Conservation (phyloP, 2,888 invertebrate species). For the Sialis fuliginosa region DNA sequence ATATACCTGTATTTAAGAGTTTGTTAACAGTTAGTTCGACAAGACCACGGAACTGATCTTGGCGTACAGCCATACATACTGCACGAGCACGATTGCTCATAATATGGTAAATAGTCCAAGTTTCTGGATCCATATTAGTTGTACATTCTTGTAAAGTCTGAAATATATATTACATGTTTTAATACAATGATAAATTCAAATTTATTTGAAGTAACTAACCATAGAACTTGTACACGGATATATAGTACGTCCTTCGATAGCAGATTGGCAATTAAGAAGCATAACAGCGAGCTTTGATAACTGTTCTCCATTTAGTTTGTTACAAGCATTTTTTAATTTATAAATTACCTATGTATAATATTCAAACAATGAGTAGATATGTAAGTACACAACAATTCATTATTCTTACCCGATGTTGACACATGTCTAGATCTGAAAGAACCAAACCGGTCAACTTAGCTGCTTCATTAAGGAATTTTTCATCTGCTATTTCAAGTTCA, state of each 20-base stretch:
- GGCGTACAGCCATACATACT: constrained; percentile 44
- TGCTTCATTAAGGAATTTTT: constrained; percentile 43
- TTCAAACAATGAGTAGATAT: not conserved
- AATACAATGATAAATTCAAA: not conserved
- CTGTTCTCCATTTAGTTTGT: constrained; percentile 42
- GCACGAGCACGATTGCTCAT: constrained; percentile 47
- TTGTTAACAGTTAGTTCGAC: constrained; percentile 46
- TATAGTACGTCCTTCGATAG: constrained; percentile 36
- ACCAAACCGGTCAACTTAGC: constrained; percentile 35
- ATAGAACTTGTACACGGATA: constrained; percentile 42
- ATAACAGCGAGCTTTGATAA: constrained; percentile 46
- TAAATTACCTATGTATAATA: constrained; percentile 32
- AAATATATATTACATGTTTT: not conserved
- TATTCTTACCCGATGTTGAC: constrained; percentile 35
- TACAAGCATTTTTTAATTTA: constrained; percentile 37
- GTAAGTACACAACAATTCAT: constrained; percentile 2
- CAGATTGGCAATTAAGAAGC: constrained; percentile 47
- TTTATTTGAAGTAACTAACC: constrained; percentile 21
- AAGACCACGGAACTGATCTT: constrained; percentile 42
- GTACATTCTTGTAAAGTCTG: constrained; percentile 43
- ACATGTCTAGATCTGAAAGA: constrained; percentile 37
- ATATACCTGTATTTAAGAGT: constrained; percentile 28
- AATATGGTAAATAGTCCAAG: constrained; percentile 51
- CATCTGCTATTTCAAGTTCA: constrained; percentile 35
- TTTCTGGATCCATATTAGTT: constrained; percentile 41